These are phyloP conservation scores for Eupeodes corollae DNA, from an alignment of 1,140 invertebrate genomes.

Conservation along the genomic window DNA sequence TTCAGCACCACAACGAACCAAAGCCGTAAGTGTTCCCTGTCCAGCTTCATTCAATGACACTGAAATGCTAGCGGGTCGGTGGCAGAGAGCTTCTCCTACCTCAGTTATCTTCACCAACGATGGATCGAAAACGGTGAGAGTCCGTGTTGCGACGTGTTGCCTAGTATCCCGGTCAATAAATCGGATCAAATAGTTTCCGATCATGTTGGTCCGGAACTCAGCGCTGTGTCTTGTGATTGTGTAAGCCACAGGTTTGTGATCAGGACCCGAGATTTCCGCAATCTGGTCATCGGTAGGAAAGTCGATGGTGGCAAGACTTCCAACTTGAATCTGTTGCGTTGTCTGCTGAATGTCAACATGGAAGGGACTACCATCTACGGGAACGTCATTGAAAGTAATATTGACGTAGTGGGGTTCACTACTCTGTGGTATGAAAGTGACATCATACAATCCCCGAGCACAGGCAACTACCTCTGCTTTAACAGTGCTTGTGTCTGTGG, in stretches of 20 bases:
- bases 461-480: constrained; percentile 82
- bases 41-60: constrained; percentile 64
- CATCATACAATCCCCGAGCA: constrained; percentile 86
- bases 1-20: constrained; percentile 64
- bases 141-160: constrained; percentile 40
- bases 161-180: constrained; percentile 35
- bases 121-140: constrained; percentile 78
- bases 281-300: constrained; percentile 43
- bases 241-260: constrained; percentile 41
- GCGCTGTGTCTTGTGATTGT: constrained; percentile 41
- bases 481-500: constrained; percentile 75
- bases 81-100: constrained; percentile 66
- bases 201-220: constrained; percentile 42
- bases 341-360: constrained; percentile 87
- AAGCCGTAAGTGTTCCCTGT: constrained; percentile 65
- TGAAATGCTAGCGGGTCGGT: constrained; percentile 62
- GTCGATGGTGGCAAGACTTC: constrained; percentile 45
- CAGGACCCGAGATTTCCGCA: constrained; percentile 45
- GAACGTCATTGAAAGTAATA: constrained; percentile 92
- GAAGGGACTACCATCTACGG: constrained; percentile 84
- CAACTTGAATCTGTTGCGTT: constrained; percentile 49
- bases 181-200: constrained; percentile 42
- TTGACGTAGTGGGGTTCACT: constrained; percentile 85
- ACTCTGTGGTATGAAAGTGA: constrained; percentile 89
- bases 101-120: constrained; percentile 65